Evolutionary conservation across 2,113 vertebrate genomes (phyloP).

Genomic region (Sialia sialis): DNA sequence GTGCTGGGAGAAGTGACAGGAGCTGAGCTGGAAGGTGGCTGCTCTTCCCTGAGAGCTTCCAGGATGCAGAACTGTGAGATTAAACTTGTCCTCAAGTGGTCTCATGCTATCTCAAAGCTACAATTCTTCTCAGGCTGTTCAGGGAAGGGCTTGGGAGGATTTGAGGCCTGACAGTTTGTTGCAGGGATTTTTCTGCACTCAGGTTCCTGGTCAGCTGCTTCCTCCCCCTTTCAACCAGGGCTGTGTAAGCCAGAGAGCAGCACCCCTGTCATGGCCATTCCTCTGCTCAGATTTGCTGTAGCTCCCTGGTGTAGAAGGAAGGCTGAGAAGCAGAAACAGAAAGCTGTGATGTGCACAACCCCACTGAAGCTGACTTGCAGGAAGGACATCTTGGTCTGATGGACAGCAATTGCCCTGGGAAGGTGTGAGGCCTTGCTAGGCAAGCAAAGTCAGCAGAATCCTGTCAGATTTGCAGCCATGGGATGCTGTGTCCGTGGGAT

Average conservation of each 20-base stretch:
- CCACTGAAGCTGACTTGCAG: not conserved
- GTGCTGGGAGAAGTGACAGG: not conserved
- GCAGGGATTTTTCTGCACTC: not conserved
- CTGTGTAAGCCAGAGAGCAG: not conserved
- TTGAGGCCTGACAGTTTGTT: not conserved
- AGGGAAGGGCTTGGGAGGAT: not conserved
- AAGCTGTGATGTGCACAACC: not conserved
- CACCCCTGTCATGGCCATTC: not conserved
- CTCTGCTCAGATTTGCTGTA: not conserved
- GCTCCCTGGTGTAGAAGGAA: rapidly evolving
- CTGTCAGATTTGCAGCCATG: not conserved
- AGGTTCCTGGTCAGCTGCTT: not conserved
- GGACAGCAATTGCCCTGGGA: not conserved
- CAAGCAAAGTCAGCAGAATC: not conserved
- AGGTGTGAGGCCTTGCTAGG: not conserved
- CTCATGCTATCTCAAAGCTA: not conserved
- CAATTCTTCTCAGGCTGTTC: not conserved
- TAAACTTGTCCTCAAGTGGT: not conserved
- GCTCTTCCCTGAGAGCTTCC: not conserved
- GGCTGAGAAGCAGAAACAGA: not conserved
- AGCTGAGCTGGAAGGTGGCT: rapidly evolving
- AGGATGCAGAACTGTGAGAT: not conserved
- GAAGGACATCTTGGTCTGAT: not conserved
- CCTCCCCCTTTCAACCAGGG: not conserved
- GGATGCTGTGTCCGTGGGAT: not conserved